Evolutionary conservation across 1,140 invertebrate species (phyloP), one percentile per base, ranked within the genome.

Genomic region (Bombus vancouverensis): DNA sequence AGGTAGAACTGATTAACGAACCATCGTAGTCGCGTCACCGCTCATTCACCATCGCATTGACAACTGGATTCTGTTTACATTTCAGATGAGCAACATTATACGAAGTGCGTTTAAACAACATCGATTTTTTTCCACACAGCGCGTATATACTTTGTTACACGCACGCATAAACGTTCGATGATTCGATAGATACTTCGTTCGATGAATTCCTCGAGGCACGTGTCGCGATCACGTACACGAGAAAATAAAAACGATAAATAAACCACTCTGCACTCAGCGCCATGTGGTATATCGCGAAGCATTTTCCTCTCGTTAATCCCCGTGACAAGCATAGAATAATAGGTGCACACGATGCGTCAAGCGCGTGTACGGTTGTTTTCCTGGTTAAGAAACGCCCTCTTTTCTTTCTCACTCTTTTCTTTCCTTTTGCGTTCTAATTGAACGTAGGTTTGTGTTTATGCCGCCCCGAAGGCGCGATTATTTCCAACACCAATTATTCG

Each of bases 401-500:
- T 68, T 1, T n/a, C 39, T 57, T 44, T 34, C 47, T 42, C 47
- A 0, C 22, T n/a, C 66, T 75, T 71, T 70, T 71, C 47, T 78
- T 39, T 65, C 80, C 18, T 22, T 22, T 53, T 53, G 18, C 18
- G 5, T 53, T 22, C 57, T 44, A 22, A 22, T 15, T 0, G 59
- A 32, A 57, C 25, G 18, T 10, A 44, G 32, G 8, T 15, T 70
- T 53, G 5, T 32, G 66, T 79, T 62, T 65, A 53, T 42, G 32
- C n/a, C n/a, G 65, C 28, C 74, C 39, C 74, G 22, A 37, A 79
- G 53, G 37, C 76, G 76, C 66, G 53, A 53, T 47, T 73, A 72
- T 85, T 80, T 73, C 34, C 76, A 73, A 53, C 76, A 8, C 53
- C 53, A 73, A 80, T 85, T 85, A 85, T 73, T 85, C 83, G 39